These are phyloP conservation scores for Noturus placidus DNA, from an alignment of 2,113 vertebrate species.

Conservation along the genomic window DNA sequence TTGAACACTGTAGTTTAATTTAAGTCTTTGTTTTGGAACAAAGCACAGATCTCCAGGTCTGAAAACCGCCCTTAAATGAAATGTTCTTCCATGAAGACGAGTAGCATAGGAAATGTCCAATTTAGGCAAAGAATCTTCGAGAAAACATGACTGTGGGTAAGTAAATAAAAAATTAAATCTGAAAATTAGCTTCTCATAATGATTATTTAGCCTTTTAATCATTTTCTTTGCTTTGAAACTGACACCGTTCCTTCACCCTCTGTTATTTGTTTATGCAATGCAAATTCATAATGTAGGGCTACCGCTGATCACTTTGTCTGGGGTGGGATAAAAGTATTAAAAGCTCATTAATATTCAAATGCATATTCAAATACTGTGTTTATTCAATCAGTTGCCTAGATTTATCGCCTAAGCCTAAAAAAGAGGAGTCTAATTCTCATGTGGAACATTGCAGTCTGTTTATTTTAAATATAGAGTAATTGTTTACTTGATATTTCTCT, in stretches of 20 bases:
- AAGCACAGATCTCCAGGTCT: too few species aligned
- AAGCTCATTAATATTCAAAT: neutral
- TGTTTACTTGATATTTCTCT: neutral
- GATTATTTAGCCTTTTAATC: too few species aligned
- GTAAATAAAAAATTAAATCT: neutral
- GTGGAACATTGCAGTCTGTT: neutral
- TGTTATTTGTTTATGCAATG: neutral
- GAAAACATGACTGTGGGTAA: neutral
- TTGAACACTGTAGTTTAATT: too few species aligned
- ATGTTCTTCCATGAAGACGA: too few species aligned
- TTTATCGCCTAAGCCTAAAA: neutral
- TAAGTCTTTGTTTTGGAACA: too few species aligned
- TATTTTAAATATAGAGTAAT: neutral
- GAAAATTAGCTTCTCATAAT: neutral
- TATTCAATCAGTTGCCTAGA: neutral
- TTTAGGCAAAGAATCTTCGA: neutral
- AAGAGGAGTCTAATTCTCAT: neutral
- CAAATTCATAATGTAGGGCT: neutral
- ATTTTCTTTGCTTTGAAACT: neutral
- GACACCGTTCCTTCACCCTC: neutral
- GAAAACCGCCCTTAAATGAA: too few species aligned
- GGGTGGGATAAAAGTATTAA: slow-evolving; percentile 10
- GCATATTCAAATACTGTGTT: slow-evolving; percentile 15
- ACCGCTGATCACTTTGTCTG: slow-evolving; percentile 6
- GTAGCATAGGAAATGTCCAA: neutral